Percentiles rank a stretch among this genome's conserved stretches.
These are phyloP conservation scores for Stictonetta naevosa DNA, from an alignment of 2,113 vertebrate genomes.

Conservation along the genomic window DNA sequence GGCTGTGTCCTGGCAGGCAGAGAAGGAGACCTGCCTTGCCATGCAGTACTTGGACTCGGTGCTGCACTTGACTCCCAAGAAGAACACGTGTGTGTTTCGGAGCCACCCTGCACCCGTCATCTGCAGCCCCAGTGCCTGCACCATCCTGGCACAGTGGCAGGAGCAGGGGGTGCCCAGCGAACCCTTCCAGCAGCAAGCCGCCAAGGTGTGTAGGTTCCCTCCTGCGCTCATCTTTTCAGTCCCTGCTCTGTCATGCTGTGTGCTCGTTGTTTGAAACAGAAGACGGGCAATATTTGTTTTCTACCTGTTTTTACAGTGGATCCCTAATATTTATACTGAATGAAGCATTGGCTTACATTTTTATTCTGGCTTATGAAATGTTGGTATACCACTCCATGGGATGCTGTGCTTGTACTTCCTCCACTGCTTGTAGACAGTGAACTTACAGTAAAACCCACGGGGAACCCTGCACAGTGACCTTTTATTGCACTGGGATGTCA, in stretches of 20 bases:
- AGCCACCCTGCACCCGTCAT: slow-evolving; percentile 51
- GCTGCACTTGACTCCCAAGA: slow-evolving; percentile 43
- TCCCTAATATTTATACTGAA: background rate
- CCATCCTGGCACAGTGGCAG: background rate
- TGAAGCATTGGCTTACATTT: accelerated
- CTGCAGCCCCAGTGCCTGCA: background rate
- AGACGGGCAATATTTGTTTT: accelerated
- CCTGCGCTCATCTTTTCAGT: accelerated
- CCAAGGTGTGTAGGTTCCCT: slow-evolving; percentile 68
- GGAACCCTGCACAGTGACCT: background rate
- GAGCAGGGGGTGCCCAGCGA: background rate
- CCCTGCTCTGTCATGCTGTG: accelerated
- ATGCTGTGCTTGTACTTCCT: background rate
- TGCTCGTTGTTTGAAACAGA: accelerated
- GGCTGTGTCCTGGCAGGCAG: slow-evolving; percentile 43
- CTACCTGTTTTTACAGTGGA: background rate
- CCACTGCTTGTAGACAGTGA: background rate
- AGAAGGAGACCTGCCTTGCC: slow-evolving; percentile 67
- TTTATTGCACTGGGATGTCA: background rate
- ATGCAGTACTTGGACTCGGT: slow-evolving; percentile 17
- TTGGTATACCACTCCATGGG: background rate
- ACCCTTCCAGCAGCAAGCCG: slow-evolving; percentile 62
- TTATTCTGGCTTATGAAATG: background rate
- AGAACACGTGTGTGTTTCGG: slow-evolving; percentile 54
- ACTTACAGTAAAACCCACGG: background rate